Percentiles rank a stretch among this genome's conserved stretches.
Evolutionary conservation across 2,888 invertebrate genomes (phyloP).

Genomic region (Rotaria magnacalcarata): DNA sequence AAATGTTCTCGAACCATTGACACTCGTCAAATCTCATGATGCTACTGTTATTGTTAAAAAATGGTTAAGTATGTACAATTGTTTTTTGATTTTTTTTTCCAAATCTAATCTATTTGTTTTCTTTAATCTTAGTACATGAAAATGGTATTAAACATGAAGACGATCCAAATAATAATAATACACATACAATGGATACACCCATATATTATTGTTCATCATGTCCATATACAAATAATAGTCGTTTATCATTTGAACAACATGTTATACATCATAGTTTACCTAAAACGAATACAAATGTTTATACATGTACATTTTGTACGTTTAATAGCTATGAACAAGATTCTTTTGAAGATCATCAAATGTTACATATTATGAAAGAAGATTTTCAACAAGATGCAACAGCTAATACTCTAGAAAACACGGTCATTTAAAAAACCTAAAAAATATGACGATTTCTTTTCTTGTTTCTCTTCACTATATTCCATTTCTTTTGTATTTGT

Average conservation of each 20-base stretch:
- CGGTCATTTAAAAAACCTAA: neutral
- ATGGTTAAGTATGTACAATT: neutral
- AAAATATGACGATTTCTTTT: neutral
- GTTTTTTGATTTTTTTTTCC: neutral
- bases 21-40: neutral
- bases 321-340: neutral
- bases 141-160: constrained; percentile 21
- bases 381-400: constrained; percentile 6
- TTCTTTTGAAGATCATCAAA: neutral
- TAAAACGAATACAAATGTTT: neutral
- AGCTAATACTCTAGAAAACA: neutral
- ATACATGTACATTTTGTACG: constrained; percentile 10
- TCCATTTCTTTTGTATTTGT: neutral
- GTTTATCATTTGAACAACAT: constrained; percentile 2
- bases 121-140: neutral
- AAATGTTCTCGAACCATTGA: neutral
- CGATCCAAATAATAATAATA: neutral
- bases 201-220: constrained; percentile 15
- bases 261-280: neutral
- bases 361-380: constrained; percentile 24
- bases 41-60: neutral
- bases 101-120: neutral
- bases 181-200: neutral
- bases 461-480: neutral
- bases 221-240: constrained; percentile 16